These are phyloP conservation scores for Ectobius pallidus DNA, from an alignment of 2,888 invertebrate species.

Conservation along the genomic window DNA sequence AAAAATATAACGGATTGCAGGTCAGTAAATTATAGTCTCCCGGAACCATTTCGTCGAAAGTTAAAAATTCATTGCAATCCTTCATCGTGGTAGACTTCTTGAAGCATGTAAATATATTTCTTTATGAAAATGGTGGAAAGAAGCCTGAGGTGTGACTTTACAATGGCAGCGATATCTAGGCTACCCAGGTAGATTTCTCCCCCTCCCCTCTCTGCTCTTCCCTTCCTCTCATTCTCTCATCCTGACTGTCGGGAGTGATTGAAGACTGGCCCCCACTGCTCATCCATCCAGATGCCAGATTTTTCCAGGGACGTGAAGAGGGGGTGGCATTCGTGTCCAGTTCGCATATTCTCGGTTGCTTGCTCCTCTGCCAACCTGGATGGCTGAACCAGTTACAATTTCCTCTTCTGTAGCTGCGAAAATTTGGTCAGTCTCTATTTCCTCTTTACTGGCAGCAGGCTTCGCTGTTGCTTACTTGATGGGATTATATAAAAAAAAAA, in stretches of 20 bases:
- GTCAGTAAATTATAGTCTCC: too few species aligned
- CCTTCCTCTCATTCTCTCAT: slow-evolving; percentile 23
- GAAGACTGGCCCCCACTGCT: slow-evolving; percentile 4
- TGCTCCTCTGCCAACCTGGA: slow-evolving; percentile 9
- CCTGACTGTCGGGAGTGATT: slow-evolving; percentile 1
- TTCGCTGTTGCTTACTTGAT: slow-evolving; percentile 18
- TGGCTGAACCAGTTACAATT: slow-evolving; percentile 29
- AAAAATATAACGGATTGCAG: too few species aligned
- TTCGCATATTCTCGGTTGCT: neutral
- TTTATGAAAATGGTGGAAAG: too few species aligned
- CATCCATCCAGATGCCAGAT: slow-evolving; percentile 29
- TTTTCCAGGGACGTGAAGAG: neutral
- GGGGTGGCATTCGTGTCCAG: slow-evolving; percentile 2
- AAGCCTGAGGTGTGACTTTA: neutral
- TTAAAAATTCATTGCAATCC: too few species aligned
- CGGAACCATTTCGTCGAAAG: too few species aligned
- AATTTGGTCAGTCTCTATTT: slow-evolving; percentile 33
- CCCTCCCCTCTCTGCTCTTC: slow-evolving; percentile 37
- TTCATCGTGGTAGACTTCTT: too few species aligned
- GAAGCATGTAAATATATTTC: too few species aligned
- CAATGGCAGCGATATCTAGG: neutral
- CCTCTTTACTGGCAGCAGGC: neutral
- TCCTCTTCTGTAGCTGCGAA: slow-evolving; percentile 33
- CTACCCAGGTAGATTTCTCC: neutral
- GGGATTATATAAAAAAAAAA: slow-evolving; percentile 27